These are phyloP conservation scores for Crypturellus tataupa DNA, from an alignment of 2,797 vertebrate species.

Conservation along the genomic window DNA sequence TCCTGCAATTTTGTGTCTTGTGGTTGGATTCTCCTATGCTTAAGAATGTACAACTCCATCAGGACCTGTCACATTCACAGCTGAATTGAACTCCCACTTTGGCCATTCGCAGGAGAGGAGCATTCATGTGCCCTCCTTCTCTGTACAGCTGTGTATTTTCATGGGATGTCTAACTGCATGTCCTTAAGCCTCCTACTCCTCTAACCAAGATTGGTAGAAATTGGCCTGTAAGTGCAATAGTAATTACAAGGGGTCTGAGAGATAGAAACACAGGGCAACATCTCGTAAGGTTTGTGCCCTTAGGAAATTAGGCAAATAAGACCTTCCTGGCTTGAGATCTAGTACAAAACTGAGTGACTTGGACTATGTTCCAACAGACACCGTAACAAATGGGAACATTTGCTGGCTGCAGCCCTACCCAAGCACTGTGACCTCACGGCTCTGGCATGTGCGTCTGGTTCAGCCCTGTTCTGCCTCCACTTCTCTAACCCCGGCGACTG, in stretches of 20 bases:
- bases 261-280: neutral
- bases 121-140: neutral
- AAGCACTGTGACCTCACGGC: constrained; percentile 74
- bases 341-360: constrained; percentile 74
- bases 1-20: neutral
- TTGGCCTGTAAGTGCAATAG: neutral
- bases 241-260: neutral
- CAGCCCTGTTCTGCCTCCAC: constrained; percentile 69
- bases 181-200: neutral
- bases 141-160: constrained; percentile 20
- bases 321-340: constrained; percentile 68
- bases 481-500: constrained; percentile 60
- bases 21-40: neutral
- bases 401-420: constrained; percentile 69
- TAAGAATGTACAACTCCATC: neutral
- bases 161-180: neutral
- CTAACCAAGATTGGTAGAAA: constrained; percentile 2
- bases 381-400: constrained; percentile 72
- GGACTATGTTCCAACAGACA: constrained; percentile 70
- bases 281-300: constrained; percentile 10
- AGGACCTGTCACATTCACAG: neutral
- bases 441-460: constrained; percentile 76
- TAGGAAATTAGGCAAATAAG: constrained; percentile 56
- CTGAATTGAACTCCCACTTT: neutral
- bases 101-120: neutral